Percentiles rank a stretch among this genome's conserved stretches.
Evolutionary conservation across 1,140 invertebrate genomes (phyloP).

Genomic region (Mercenaria mercenaria): DNA sequence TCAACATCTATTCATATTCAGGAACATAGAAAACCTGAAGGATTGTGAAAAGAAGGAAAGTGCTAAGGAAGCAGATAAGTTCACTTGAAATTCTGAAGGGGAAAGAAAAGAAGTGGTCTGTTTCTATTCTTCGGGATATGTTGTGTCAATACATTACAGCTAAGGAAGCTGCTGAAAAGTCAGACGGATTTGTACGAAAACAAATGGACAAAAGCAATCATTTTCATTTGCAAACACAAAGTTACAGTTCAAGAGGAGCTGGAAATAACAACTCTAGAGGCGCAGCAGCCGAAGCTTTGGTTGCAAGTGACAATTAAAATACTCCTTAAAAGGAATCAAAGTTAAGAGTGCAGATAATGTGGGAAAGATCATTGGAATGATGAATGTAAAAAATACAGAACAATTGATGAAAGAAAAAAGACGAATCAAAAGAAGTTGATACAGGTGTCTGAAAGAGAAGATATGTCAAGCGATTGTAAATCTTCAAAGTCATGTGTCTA

Average conservation of each 20-base stretch:
- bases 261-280: not conserved
- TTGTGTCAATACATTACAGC: not conserved
- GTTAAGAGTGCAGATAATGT: slow-evolving; percentile 47
- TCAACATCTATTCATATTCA: not conserved
- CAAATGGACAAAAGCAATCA: not conserved
- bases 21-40: not conserved
- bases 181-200: not conserved
- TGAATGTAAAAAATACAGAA: slow-evolving; percentile 38
- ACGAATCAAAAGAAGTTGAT: slow-evolving; percentile 40
- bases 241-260: not conserved
- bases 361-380: slow-evolving; percentile 53
- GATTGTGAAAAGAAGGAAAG: not conserved
- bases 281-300: not conserved
- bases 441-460: slow-evolving; percentile 22
- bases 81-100: slow-evolving; percentile 7
- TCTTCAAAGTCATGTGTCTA: not conserved
- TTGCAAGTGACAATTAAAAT: not conserved
- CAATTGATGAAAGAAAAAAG: slow-evolving; percentile 48
- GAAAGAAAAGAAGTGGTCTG: not conserved
- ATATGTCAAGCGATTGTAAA: slow-evolving; percentile 40
- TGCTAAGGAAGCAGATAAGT: not conserved
- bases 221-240: not conserved
- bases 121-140: not conserved
- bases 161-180: slow-evolving; percentile 24
- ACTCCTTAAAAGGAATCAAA: not conserved